phyloP scores from a whole-genome alignment of 1,140 invertebrate genomes.

The Penaeus japonicus region DNA sequence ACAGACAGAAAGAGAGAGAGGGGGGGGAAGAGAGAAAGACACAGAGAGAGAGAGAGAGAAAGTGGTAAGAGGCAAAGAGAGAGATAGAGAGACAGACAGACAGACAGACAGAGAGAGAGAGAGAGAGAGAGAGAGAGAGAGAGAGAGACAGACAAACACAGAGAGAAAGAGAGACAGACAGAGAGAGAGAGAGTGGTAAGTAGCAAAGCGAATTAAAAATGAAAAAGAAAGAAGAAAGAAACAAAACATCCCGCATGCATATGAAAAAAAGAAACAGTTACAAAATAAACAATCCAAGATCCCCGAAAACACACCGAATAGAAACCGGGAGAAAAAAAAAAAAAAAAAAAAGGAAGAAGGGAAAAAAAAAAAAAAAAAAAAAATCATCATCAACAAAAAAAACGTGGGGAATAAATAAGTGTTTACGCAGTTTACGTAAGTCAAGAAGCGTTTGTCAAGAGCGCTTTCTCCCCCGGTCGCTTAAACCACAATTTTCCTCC shows the following conservation, averaged over 20 bases:
- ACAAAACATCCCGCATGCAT: too few relatives aligned
- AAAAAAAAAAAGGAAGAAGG: not conserved
- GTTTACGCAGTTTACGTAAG: too few relatives aligned
- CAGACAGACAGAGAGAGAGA: slow-evolving; percentile 20
- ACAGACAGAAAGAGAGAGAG: too few relatives aligned
- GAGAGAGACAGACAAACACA: slow-evolving; percentile 4
- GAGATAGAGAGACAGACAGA: too few relatives aligned
- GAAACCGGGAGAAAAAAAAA: not conserved
- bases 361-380: too few relatives aligned
- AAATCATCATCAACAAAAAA: too few relatives aligned
- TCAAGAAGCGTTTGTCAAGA: too few relatives aligned
- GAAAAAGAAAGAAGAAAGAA: too few relatives aligned
- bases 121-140: slow-evolving; percentile 22
- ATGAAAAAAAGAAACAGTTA: not conserved
- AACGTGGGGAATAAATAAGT: too few relatives aligned
- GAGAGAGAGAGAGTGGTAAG: slow-evolving; percentile 2
- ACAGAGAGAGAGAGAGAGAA: too few relatives aligned
- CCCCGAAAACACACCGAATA: not conserved
- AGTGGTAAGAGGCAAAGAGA: too few relatives aligned
- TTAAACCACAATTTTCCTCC: not conserved
- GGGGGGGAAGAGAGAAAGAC: too few relatives aligned
- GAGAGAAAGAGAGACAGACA: slow-evolving; percentile 13
- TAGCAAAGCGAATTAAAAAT: not conserved
- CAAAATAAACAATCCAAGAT: not conserved
- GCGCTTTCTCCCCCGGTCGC: not conserved